Evolutionary conservation across 1,140 invertebrate species (phyloP).

Genomic region (Bombus waltoni): DNA sequence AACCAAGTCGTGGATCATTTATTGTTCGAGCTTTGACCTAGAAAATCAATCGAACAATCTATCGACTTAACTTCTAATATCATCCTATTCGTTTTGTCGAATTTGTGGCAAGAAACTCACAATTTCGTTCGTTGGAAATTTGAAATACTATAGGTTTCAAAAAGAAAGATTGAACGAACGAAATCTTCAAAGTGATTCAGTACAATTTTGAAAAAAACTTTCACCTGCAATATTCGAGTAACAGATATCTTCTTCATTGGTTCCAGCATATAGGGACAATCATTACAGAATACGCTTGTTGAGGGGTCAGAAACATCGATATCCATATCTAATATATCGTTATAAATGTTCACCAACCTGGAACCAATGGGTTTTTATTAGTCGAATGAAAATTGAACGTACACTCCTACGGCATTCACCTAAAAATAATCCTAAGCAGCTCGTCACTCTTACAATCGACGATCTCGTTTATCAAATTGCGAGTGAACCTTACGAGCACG

Average conservation of each 20-base stretch:
- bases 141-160: background rate
- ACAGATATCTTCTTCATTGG: conserved; percentile 83
- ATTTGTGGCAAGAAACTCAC: background rate
- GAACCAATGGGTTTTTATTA: background rate
- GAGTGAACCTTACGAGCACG: conserved; percentile 64
- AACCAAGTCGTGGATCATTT: conserved; percentile 13
- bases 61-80: background rate
- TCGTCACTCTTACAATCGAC: conserved; percentile 63
- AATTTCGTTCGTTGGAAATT: background rate
- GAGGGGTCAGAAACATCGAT: conserved; percentile 61
- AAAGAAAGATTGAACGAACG: background rate
- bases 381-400: background rate
- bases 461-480: conserved; percentile 67
- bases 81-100: background rate
- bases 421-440: conserved; percentile 67
- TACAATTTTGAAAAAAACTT: background rate
- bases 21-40: background rate
- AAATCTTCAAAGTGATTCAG: background rate
- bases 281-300: conserved; percentile 80
- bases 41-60: background rate
- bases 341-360: conserved; percentile 74
- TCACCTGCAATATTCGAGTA: conserved; percentile 79
- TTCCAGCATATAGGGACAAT: conserved; percentile 84
- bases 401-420: conserved; percentile 46
- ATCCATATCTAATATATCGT: conserved; percentile 67